Percentiles rank a stretch among this genome's conserved stretches.
Conservation (phyloP, 2,113 vertebrate species). For the Tichodroma muraria region DNA sequence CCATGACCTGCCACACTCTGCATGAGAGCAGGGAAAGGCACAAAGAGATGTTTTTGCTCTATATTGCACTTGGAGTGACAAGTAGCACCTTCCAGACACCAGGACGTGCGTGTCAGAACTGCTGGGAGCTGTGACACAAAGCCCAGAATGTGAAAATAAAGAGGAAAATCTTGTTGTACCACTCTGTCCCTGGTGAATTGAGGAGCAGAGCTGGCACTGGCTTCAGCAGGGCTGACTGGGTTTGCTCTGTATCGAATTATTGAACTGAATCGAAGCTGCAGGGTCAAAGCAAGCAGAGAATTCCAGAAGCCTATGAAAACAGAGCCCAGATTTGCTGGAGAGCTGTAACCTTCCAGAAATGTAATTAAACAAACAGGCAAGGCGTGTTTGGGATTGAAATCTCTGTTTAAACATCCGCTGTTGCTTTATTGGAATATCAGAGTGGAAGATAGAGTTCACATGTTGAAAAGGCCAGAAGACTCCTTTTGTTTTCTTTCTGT, state of each 20-base stretch:
- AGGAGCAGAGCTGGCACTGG: background rate
- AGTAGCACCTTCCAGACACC: background rate
- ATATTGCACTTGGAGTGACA: background rate
- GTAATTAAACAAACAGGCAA: slow-evolving; percentile 37
- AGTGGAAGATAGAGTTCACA: background rate
- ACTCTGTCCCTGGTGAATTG: background rate
- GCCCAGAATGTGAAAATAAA: background rate
- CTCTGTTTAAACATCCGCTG: slow-evolving; percentile 14
- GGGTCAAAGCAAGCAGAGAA: background rate
- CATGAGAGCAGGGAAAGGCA: background rate
- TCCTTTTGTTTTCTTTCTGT: background rate
- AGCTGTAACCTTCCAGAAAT: slow-evolving; percentile 17
- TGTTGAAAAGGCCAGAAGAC: background rate
- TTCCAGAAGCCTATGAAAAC: background rate
- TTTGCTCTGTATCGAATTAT: background rate
- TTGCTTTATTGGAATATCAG: background rate
- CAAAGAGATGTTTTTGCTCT: background rate
- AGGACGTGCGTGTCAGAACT: background rate
- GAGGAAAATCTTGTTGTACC: background rate
- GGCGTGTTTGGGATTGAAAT: slow-evolving; percentile 3
- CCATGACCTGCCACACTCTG: background rate
- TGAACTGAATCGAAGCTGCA: background rate
- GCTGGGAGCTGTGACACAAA: background rate
- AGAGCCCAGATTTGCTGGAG: background rate
- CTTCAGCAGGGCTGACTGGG: background rate